Conservation (phyloP, 2,113 vertebrate genomes). For the Cyprinus carpio region DNA sequence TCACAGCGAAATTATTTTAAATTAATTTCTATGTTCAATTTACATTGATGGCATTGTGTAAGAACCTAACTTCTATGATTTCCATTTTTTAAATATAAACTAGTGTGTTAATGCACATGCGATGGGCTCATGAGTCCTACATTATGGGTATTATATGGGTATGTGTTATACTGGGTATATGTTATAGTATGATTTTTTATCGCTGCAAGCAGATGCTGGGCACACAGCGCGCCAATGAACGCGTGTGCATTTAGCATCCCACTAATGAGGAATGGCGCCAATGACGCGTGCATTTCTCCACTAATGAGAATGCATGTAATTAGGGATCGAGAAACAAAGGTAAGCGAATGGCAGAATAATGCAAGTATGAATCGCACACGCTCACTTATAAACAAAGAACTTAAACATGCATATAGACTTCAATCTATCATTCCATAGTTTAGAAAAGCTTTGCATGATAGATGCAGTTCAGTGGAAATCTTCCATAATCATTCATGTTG, state of each 20-base stretch:
- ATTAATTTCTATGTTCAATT: not conserved
- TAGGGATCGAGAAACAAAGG: conserved; percentile 56
- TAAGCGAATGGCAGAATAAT: conserved; percentile 42
- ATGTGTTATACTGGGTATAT: no score
- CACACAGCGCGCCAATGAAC: no score
- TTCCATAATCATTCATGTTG: not conserved
- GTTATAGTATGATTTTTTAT: no score
- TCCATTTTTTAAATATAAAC: not conserved
- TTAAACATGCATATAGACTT: conserved; percentile 16
- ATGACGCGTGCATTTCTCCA: conserved; percentile 60
- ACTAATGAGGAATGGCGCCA: no score
- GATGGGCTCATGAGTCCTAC: not conserved
- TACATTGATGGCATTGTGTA: no score
- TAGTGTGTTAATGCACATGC: not conserved
- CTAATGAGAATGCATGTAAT: conserved; percentile 70
- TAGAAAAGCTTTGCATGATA: conserved; percentile 2
- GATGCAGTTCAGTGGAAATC: not conserved
- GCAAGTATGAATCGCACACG: conserved; percentile 33
- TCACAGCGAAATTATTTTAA: not conserved
- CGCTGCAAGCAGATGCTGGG: no score
- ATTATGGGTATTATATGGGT: no score
- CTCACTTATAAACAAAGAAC: not conserved
- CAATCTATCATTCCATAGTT: conserved; percentile 27
- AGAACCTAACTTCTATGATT: not conserved
- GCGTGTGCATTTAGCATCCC: no score